Base-by-base conservation (phyloP, 64 coral and sea anemone genomes). In the Montipora efflorescens region DNA sequence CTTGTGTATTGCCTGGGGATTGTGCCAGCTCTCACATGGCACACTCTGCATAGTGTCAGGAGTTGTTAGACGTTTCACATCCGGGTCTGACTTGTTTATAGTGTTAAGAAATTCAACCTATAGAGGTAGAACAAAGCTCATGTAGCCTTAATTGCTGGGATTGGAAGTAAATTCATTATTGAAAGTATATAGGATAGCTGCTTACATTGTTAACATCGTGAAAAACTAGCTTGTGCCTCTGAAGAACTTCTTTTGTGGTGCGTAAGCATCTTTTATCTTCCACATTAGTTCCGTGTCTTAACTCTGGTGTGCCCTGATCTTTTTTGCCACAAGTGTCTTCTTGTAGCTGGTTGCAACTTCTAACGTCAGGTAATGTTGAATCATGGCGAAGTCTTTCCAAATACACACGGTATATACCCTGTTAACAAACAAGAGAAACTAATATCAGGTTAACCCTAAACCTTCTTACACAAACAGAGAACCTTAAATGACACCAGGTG, bases 181-280 rank as follows among this genome's bases (percentile, higher is more conserved):
- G 4, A 15, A 14, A 14, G 61, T 4, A 64, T 12, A 64, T 14
- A 14, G 14, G 3, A 64, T 5, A 3, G 13, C 6, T 4, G 72
- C 93, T 90, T 70, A 95, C 93, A 58, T 53, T 53, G 49, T 95
- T 95, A 47, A 90, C 55, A 45, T 95, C 93, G 7, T 79, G 15
- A 83, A 85, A 95, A 12, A 90, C 87, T 4, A 95, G 93, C 47
- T 87, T 81, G 69, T 59, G 69, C 8, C 67, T 66, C 36, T 95
- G 57, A 36, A 71, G 76, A 55, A 83, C 21, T 90, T 95, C 88
- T 95, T 23, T 72, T 69, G 84, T 64, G 7, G 80, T 79, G 20
- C 13, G 59, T 66, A 80, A 88, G 1, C 13, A 46, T 12, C 64
- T 18, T 13, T 18, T 14, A 50, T 50, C 19, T 2, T 71, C 36